Percentiles rank a stretch among this genome's conserved stretches.
phyloP scores from a whole-genome alignment of 1,140 invertebrate species.

The Diuraphis noxia region DNA sequence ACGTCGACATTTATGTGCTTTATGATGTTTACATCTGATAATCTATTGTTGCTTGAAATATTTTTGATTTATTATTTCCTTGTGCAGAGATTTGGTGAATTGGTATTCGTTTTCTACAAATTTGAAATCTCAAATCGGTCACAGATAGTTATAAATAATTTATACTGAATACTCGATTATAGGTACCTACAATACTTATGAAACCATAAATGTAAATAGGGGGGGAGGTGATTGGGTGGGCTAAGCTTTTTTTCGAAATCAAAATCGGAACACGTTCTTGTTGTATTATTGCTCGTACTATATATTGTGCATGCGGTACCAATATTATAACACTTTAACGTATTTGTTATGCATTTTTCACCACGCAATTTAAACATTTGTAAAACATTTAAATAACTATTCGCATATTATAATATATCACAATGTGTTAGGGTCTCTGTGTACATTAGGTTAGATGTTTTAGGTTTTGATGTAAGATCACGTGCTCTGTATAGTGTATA shows the following conservation, averaged over 20 bases:
- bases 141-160: too few relatives aligned
- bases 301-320: too few relatives aligned
- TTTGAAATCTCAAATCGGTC: too few relatives aligned
- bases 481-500: not conserved
- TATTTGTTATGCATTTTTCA: not conserved
- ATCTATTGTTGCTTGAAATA: not conserved
- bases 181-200: too few relatives aligned
- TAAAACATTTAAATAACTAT: not conserved
- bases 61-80: not conserved
- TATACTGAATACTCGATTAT: too few relatives aligned
- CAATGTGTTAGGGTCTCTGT: not conserved
- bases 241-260: not conserved
- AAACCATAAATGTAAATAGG: too few relatives aligned
- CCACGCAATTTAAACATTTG: not conserved
- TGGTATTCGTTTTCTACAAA: too few relatives aligned
- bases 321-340: not conserved
- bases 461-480: not conserved
- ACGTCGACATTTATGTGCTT: not conserved
- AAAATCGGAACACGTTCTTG: not conserved
- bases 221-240: too few relatives aligned
- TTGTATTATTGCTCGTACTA: not conserved
- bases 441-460: too few relatives aligned
- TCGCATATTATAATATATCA: too few relatives aligned
- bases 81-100: too few relatives aligned
- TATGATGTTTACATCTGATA: not conserved